A percentile compares a stretch with the other conserved stretches of the same genome.
These are phyloP conservation scores for Auanema sp. DNA, from an alignment of 2,888 invertebrate genomes.

Conservation along the genomic window DNA sequence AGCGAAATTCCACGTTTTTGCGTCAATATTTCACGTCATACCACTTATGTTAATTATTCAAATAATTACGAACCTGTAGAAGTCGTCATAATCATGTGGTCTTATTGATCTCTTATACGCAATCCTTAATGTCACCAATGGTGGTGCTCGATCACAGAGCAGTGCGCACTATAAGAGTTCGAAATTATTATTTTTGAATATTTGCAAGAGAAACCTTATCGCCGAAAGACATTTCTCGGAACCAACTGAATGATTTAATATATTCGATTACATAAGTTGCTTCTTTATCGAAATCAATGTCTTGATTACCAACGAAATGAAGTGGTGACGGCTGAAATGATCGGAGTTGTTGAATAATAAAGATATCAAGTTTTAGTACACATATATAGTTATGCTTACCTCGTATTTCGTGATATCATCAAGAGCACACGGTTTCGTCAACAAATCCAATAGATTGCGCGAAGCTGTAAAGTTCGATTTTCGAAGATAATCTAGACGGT, in stretches of 20 bases:
- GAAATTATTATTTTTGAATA: too few species aligned
- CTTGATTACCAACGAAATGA: conserved; percentile 4
- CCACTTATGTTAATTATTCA: neutral
- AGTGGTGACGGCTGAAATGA: conserved; percentile 9
- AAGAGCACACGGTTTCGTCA: conserved; percentile 21
- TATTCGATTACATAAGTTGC: conserved; percentile 18
- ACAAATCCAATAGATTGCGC: conserved; percentile 17
- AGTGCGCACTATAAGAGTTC: conserved; percentile 12
- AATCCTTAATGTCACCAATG: conserved; percentile 15
- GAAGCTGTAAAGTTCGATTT: conserved; percentile 6
- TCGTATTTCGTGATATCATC: conserved; percentile 12
- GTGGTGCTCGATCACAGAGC: conserved; percentile 16
- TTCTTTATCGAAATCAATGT: conserved; percentile 19
- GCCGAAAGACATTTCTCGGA: conserved; percentile 20
- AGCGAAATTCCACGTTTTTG: neutral
- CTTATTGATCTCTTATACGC: conserved; percentile 12
- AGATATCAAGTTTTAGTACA: neutral
- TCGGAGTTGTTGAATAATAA: neutral
- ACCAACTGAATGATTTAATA: conserved; percentile 22
- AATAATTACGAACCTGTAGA: neutral
- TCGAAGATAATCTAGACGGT: conserved; percentile 16
- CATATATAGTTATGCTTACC: conserved; percentile 4
- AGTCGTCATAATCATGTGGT: too few species aligned
- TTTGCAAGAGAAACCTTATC: conserved; percentile 11
- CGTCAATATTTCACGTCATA: neutral